Base-by-base conservation (phyloP, 2,888 invertebrate species). In the Spilarctia lutea region DNA sequence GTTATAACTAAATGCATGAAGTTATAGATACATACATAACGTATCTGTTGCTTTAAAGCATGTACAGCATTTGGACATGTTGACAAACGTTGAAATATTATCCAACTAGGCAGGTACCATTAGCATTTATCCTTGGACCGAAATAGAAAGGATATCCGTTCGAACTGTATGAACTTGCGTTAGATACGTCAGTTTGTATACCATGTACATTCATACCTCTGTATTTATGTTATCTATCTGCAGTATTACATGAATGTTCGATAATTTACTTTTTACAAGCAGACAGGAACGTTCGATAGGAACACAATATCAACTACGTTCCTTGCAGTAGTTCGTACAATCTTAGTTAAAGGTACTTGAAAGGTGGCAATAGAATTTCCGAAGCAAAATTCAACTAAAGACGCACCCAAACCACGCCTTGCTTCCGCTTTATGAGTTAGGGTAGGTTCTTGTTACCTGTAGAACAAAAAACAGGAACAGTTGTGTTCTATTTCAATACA, bases 91-190 rank as follows among this genome's bases (percentile, higher is more conserved):
- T 89, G 89, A 90, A 90, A 90, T 90, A 90, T 91, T 89, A 83
- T 86, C 87, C 86, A 84, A 85, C 85, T 87, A 89, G 84, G 84
- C 90, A 89, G 88, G 90, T 90, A 88, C 87, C 88, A 87, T 89
- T 93, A 91, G 87, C 91, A 91, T 93, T 90, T 93, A 93, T 93
- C 94, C 94, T 94, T 94, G 94, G 90, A 89, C 92, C 88, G 83
- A 92, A 92, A 92, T 94, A 91, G 94, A 94, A 94, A 94, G 94
- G 94, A 95, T 94, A 94, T 95, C 95, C 95, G 94, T 91, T 93
- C 91, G 88, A 89, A 92, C 89, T 90, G 88, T 86, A 86, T 88
- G 88, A 88, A 87, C 86, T 87, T 86, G 81, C 65, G 75, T 77
- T 81, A 74, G 66, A 72, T 73, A 76, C 71, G 65, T 82, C 72